These are phyloP conservation scores for Mactra quadrangularis DNA, from an alignment of 1,140 invertebrate species.

Conservation along the genomic window DNA sequence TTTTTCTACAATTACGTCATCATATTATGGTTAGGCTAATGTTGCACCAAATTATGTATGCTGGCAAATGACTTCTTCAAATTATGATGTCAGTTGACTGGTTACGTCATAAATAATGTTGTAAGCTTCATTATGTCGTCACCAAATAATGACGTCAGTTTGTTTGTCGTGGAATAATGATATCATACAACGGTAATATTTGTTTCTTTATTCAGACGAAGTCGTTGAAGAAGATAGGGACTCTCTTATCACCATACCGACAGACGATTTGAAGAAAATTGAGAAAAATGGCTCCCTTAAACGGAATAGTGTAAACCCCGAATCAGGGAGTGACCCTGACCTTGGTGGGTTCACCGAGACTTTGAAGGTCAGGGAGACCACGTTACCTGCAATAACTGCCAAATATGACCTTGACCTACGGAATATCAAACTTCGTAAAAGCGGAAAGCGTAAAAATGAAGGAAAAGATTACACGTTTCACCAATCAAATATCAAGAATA, in stretches of 20 bases:
- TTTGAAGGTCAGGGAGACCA: conserved; percentile 22
- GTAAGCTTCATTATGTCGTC: too few species aligned
- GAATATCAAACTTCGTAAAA: background rate
- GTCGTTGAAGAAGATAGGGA: background rate
- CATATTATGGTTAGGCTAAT: too few species aligned
- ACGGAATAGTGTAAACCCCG: conserved; percentile 9
- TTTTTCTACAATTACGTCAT: too few species aligned
- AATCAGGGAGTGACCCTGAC: background rate
- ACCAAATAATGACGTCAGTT: too few species aligned
- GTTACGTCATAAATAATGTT: too few species aligned
- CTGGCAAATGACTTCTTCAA: too few species aligned
- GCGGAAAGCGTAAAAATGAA: background rate
- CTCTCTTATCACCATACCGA: conserved; percentile 34
- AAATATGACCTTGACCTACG: conserved; percentile 3
- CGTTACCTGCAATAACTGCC: background rate
- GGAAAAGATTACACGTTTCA: background rate
- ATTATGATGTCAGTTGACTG: too few species aligned
- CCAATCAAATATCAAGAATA: background rate
- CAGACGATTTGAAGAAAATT: conserved; percentile 38
- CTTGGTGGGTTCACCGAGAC: conserved; percentile 24
- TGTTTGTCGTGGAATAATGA: too few species aligned
- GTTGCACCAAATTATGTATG: too few species aligned
- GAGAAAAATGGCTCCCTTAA: background rate
- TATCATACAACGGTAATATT: too few species aligned
- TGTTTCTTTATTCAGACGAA: too few species aligned